Evolutionary conservation across 2,113 vertebrate genomes (phyloP).

Genomic region (Hippocampus zosterae): DNA sequence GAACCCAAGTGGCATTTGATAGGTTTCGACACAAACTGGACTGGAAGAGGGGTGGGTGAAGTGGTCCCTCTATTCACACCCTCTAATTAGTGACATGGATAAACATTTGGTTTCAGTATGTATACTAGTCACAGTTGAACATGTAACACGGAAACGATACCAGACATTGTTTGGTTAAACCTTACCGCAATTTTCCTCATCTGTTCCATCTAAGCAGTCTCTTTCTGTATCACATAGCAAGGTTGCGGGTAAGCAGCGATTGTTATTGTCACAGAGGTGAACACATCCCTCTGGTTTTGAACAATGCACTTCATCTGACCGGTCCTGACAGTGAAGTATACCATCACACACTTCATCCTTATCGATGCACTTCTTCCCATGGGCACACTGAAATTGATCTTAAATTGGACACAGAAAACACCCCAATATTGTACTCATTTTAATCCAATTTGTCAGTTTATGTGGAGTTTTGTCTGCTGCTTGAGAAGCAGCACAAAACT

Average conservation of each 20-base stretch:
- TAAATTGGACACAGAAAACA: not conserved
- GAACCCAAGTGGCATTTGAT: slow-evolving; percentile 45
- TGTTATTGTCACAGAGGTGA: slow-evolving; percentile 72
- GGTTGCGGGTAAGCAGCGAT: slow-evolving; percentile 72
- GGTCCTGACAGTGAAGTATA: slow-evolving; percentile 75
- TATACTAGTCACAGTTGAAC: not conserved
- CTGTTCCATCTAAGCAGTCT: slow-evolving; percentile 76
- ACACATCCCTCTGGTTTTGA: slow-evolving; percentile 60
- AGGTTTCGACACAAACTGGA: slow-evolving; percentile 29
- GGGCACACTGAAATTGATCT: slow-evolving; percentile 76
- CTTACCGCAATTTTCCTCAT: slow-evolving; percentile 72
- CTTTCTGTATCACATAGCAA: slow-evolving; percentile 78
- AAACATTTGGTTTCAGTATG: not conserved
- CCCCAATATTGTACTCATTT: not conserved
- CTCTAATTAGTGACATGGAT: slow-evolving; percentile 16
- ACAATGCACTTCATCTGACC: slow-evolving; percentile 79
- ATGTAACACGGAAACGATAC: not conserved
- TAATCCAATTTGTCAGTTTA: not conserved
- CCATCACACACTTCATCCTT: slow-evolving; percentile 74
- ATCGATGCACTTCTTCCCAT: slow-evolving; percentile 64
- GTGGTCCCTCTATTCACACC: not conserved
- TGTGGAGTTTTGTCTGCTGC: no score
- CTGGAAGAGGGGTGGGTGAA: not conserved
- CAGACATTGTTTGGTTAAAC: not conserved
- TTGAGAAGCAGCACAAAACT: no score